A percentile compares a stretch with the other conserved stretches of the same genome.
These are phyloP conservation scores for Lasioglossum malachurum DNA, from an alignment of 2,888 invertebrate genomes.

Conservation along the genomic window DNA sequence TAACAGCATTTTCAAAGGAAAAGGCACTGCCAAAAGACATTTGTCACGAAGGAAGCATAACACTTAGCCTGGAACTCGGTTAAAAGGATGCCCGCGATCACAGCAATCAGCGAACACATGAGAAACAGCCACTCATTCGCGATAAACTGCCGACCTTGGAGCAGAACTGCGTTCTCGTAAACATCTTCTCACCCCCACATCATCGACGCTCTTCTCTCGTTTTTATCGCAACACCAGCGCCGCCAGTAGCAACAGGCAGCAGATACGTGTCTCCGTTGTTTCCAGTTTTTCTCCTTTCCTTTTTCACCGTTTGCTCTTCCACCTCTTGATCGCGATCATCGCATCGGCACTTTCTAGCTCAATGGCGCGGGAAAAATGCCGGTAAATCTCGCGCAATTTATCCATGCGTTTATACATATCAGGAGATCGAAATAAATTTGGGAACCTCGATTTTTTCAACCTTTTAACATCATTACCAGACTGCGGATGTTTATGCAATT, in stretches of 20 bases:
- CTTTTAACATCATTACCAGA: no score
- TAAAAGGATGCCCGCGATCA: slow-evolving; percentile 10
- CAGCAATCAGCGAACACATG: slow-evolving; percentile 14
- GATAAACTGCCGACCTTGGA: slow-evolving; percentile 72
- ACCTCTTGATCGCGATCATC: slow-evolving; percentile 56
- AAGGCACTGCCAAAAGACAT: background rate
- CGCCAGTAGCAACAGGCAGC: slow-evolving; percentile 74
- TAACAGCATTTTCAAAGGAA: background rate
- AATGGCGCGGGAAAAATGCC: slow-evolving; percentile 30
- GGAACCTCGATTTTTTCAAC: no score
- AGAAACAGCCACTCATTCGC: slow-evolving; percentile 40
- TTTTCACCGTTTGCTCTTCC: slow-evolving; percentile 29
- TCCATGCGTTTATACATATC: slow-evolving; percentile 11
- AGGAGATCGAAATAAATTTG: background rate
- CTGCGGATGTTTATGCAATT: no score
- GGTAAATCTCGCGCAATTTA: slow-evolving; percentile 21
- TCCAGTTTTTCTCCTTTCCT: slow-evolving; percentile 10
- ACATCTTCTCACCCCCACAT: slow-evolving; percentile 64
- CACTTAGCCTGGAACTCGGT: background rate
- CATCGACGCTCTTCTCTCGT: slow-evolving; percentile 63
- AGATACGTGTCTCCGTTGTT: slow-evolving; percentile 65
- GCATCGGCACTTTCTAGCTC: slow-evolving; percentile 48
- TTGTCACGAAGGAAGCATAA: background rate
- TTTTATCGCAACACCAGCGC: slow-evolving; percentile 65
- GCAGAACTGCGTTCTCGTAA: slow-evolving; percentile 71